Base-by-base conservation (phyloP, 2,888 invertebrate species). In the Heteropelma amictum region DNA sequence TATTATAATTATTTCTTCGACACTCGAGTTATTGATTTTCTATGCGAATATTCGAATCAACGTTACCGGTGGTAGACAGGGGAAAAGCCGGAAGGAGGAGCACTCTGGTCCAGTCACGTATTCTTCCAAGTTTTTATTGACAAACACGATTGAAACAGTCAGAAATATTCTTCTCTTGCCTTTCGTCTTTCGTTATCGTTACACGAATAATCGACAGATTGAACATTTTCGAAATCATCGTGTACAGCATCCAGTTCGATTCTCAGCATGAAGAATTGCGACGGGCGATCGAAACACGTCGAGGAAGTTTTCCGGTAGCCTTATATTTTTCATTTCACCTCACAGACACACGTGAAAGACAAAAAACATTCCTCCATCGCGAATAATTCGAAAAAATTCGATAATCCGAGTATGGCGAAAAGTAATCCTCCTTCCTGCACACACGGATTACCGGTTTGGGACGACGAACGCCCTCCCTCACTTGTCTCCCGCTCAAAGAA, bases 21-120 rank as follows among this genome's bases (percentile, higher is more conserved):
- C 79, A 81, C 79, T 82, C 80, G 79, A 83, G 81, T 83, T 83
- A 82, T 82, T 80, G n/a, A 82, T 83, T 82, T 86, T 81, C 80
- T 81, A 84, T 78, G 70, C 76, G 78, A 77, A 81, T 33, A 33
- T 82, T 84, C 77, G 83, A 81, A n/a, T n/a, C 79, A 78, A 81
- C 80, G 75, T 74, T 73, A 78, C 77, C n/a, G 78, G 81, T 80
- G 82, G 51, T 53, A 26, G 53, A 58, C 30, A 83, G 17, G 30
- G 12, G 38, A 28, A 26, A 60, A 68, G 69, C 72, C 51, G 71
- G 72, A 78, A 76, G 77, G 82, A 83, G 83, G 80, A 84, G 28
- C 79, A 80, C 82, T 83, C 81, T 77, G 80, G 78, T 77, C 81
- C 81, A 83, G 83, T 78, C 76, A 72, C 75, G 74, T 78, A 74